phyloP scores from a whole-genome alignment of 2,113 vertebrate species.

The Bubo bubo region DNA sequence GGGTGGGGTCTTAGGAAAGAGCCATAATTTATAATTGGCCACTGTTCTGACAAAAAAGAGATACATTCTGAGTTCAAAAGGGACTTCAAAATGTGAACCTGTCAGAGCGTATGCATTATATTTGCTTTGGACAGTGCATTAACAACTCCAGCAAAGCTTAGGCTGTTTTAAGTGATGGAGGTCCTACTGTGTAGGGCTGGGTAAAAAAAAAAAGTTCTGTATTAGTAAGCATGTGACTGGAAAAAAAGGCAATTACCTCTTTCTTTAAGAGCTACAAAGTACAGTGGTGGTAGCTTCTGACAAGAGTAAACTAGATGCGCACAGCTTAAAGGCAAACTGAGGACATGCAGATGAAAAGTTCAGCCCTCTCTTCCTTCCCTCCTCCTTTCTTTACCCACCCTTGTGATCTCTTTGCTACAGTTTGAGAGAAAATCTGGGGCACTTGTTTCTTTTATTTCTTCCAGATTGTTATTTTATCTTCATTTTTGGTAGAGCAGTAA shows the following conservation, averaged over 20 bases:
- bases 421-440: slow-evolving; percentile 49
- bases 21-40: not conserved
- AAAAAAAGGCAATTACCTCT: slow-evolving; percentile 39
- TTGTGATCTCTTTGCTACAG: slow-evolving; percentile 54
- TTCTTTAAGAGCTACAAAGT: slow-evolving; percentile 45
- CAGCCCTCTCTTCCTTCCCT: slow-evolving; percentile 9
- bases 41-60: not conserved
- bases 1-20: not conserved
- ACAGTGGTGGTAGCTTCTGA: slow-evolving; percentile 42
- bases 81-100: slow-evolving; percentile 54
- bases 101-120: not conserved
- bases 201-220: not conserved
- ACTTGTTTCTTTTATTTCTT: slow-evolving; percentile 60
- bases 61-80: slow-evolving; percentile 27
- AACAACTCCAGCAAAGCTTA: slow-evolving; percentile 1
- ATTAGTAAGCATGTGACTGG: slow-evolving; percentile 46
- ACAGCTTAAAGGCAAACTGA: slow-evolving; percentile 54
- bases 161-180: slow-evolving; percentile 22
- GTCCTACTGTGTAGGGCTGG: slow-evolving; percentile 17
- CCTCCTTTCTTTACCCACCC: not conserved
- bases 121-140: slow-evolving; percentile 30
- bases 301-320: slow-evolving; percentile 50
- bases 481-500: slow-evolving; percentile 50
- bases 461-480: slow-evolving; percentile 57
- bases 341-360: slow-evolving; percentile 56